Conservation (phyloP, 2,113 vertebrate species). For the Rhegmatorhina hoffmannsi region DNA sequence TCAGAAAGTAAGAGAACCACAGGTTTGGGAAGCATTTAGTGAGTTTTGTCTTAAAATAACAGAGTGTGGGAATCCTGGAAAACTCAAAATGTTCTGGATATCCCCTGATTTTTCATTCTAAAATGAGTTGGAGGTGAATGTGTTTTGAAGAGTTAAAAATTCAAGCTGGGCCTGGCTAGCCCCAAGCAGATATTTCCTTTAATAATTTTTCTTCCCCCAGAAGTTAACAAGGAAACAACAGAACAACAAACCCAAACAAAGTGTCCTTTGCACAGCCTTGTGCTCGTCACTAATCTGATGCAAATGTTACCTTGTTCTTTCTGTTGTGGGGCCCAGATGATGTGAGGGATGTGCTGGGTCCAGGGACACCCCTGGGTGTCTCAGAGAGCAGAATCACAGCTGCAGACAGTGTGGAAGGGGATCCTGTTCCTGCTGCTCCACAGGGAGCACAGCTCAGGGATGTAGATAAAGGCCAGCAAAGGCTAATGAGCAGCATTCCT, state of each 20-base stretch:
- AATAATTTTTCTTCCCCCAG: background rate
- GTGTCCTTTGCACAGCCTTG: background rate
- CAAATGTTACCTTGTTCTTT: background rate
- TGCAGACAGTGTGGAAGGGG: background rate
- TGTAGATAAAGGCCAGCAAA: background rate
- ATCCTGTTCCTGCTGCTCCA: background rate
- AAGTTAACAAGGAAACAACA: conserved; percentile 14
- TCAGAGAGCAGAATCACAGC: background rate
- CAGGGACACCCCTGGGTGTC: background rate
- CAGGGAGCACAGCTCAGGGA: background rate
- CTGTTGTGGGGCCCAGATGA: background rate
- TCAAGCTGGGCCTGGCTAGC: background rate
- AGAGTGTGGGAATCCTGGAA: background rate
- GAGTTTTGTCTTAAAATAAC: background rate
- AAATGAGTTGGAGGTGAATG: background rate
- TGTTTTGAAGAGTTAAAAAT: background rate
- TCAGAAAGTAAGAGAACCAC: background rate
- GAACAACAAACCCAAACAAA: background rate
- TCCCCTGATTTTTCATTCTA: background rate
- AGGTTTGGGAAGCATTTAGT: background rate
- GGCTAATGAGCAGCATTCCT: background rate
- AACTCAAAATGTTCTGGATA: background rate
- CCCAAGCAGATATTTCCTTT: background rate
- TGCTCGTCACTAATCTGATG: background rate
- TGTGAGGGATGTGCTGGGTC: background rate